Percentiles rank a stretch among this genome's conserved stretches.
Conservation (phyloP, 2,113 vertebrate species). For the Australoheros scitulus region DNA sequence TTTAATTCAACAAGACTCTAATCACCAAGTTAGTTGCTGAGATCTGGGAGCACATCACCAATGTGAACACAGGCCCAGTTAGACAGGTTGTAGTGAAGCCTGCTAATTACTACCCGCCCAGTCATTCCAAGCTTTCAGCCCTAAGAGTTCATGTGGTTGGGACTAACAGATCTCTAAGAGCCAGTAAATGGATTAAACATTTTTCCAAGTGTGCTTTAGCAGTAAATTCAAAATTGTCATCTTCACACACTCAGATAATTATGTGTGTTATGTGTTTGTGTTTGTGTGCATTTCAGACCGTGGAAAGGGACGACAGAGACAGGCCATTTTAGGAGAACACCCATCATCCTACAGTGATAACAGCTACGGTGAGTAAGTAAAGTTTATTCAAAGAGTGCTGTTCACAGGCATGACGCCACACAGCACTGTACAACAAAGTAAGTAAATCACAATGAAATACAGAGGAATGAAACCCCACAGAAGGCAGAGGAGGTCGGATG, state of each 20-base stretch:
- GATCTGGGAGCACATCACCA: slow-evolving; percentile 18
- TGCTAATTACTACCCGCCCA: background rate
- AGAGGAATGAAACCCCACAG: background rate
- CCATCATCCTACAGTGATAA: slow-evolving; percentile 85
- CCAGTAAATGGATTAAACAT: background rate
- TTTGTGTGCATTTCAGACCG: slow-evolving; percentile 85
- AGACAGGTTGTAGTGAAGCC: background rate
- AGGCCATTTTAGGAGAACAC: slow-evolving; percentile 97
- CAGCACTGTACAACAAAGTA: too few relatives aligned
- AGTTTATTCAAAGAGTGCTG: background rate
- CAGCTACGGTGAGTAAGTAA: slow-evolving; percentile 87
- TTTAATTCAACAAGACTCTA: background rate
- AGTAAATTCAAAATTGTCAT: background rate
- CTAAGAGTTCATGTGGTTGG: background rate
- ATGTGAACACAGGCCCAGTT: background rate
- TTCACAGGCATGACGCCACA: background rate
- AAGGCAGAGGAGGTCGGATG: too few relatives aligned
- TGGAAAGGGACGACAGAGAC: slow-evolving; percentile 92
- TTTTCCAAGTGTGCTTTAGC: background rate
- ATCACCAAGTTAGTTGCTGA: slow-evolving; percentile 14
- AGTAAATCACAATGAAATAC: background rate
- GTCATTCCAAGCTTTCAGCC: background rate
- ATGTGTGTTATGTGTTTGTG: slow-evolving; percentile 54
- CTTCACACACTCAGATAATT: background rate
- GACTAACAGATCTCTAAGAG: background rate